Conservation (phyloP, 2,888 invertebrate species). For the Gasteruption jaculator region DNA sequence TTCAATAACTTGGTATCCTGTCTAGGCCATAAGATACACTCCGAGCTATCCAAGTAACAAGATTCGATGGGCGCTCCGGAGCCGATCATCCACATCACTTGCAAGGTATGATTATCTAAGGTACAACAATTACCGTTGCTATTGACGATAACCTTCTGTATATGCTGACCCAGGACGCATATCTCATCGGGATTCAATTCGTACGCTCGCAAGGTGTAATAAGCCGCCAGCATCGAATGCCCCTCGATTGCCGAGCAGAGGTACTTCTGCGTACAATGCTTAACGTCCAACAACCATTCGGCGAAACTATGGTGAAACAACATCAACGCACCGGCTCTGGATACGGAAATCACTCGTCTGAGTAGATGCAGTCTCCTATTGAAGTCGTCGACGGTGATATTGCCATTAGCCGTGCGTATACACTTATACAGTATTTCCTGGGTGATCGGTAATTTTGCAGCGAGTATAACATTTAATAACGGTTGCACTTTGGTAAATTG, state of each 20-base stretch:
- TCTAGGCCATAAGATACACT: slow-evolving; percentile 50
- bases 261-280: slow-evolving; percentile 94
- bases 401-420: slow-evolving; percentile 73
- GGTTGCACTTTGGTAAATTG: slow-evolving; percentile 82
- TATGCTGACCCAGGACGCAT: slow-evolving; percentile 60
- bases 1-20: slow-evolving; percentile 67
- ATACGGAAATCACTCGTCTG: slow-evolving; percentile 63
- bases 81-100: slow-evolving; percentile 72
- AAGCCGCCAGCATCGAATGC: slow-evolving; percentile 83
- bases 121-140: slow-evolving; percentile 38
- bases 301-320: slow-evolving; percentile 94
- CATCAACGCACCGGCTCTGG: slow-evolving; percentile 60
- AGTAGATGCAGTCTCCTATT: slow-evolving; percentile 72
- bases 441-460: slow-evolving; percentile 80
- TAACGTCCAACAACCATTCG: slow-evolving; percentile 94
- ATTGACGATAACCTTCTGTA: slow-evolving; percentile 43
- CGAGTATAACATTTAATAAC: slow-evolving; percentile 80
- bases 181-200: slow-evolving; percentile 70
- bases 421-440: slow-evolving; percentile 78
- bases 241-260: slow-evolving; percentile 84
- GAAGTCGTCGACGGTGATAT: slow-evolving; percentile 77
- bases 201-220: slow-evolving; percentile 68
- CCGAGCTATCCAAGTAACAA: slow-evolving; percentile 45
- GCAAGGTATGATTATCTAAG: slow-evolving; percentile 64
- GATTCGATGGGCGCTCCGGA: slow-evolving; percentile 55